Conservation (phyloP, 2,888 invertebrate species). For the Allygus modestus region DNA sequence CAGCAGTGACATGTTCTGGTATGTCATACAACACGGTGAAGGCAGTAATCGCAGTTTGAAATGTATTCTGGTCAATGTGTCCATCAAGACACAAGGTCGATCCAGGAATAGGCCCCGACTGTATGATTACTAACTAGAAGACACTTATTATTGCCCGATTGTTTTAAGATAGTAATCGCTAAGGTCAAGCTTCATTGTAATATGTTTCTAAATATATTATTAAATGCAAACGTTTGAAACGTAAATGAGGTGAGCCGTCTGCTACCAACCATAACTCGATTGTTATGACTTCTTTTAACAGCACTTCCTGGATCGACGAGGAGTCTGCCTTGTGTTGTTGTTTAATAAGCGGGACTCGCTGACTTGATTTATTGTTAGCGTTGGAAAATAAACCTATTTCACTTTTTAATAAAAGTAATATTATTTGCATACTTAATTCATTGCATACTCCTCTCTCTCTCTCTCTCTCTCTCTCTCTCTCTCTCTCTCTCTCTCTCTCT, state of each 20-base stretch:
- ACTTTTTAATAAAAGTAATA: no score
- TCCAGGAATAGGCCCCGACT: not conserved
- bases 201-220: not conserved
- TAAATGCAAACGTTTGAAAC: not conserved
- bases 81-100: not conserved
- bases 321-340: not conserved
- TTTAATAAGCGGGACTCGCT: no score
- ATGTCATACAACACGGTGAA: no score
- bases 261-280: not conserved
- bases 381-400: no score
- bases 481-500: no score
- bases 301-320: not conserved
- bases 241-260: not conserved
- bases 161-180: conserved; percentile 20
- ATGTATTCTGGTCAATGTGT: no score
- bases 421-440: no score
- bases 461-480: no score
- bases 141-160: not conserved
- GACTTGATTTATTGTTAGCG: no score
- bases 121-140: not conserved
- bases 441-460: no score
- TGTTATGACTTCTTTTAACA: not conserved
- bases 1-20: no score
- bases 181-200: conserved; percentile 11
- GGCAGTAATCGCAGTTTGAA: no score